These are phyloP conservation scores for Hyposmocoma kahamanoa DNA, from an alignment of 1,140 invertebrate species.

Conservation along the genomic window DNA sequence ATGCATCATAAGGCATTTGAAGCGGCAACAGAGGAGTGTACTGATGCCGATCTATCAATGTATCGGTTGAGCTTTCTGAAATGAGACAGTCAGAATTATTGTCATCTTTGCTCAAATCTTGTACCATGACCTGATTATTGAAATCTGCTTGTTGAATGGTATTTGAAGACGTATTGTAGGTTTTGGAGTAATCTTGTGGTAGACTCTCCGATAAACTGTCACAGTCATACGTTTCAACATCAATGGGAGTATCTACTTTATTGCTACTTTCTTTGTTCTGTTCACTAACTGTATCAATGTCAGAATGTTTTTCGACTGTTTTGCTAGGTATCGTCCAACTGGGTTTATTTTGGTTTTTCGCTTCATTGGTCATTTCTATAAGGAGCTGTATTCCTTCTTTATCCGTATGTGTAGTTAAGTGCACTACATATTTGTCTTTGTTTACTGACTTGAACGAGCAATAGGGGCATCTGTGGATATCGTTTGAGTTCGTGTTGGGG, in stretches of 20 bases:
- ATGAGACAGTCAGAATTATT: slow-evolving; percentile 61
- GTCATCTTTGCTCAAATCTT: slow-evolving; percentile 55
- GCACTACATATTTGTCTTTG: slow-evolving; percentile 69
- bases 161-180: slow-evolving; percentile 31
- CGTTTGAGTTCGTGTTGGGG: slow-evolving; percentile 65
- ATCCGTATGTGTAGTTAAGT: slow-evolving; percentile 57
- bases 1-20: slow-evolving; percentile 39
- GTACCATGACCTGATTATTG: slow-evolving; percentile 37
- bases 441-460: slow-evolving; percentile 74
- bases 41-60: slow-evolving; percentile 44
- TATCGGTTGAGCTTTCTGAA: slow-evolving; percentile 45
- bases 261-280: slow-evolving; percentile 27
- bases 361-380: slow-evolving; percentile 43
- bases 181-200: slow-evolving; percentile 49
- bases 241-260: slow-evolving; percentile 47
- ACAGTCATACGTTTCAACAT: slow-evolving; percentile 62
- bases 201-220: slow-evolving; percentile 53
- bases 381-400: slow-evolving; percentile 52
- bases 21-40: slow-evolving; percentile 38
- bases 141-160: slow-evolving; percentile 28
- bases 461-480: slow-evolving; percentile 70
- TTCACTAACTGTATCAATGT: slow-evolving; percentile 24
- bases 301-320: slow-evolving; percentile 16
- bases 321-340: slow-evolving; percentile 62
- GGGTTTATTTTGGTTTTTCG: slow-evolving; percentile 37